Evolutionary conservation across 2,113 vertebrate genomes (phyloP).

Genomic region (Nothocercus nigrocapillus): DNA sequence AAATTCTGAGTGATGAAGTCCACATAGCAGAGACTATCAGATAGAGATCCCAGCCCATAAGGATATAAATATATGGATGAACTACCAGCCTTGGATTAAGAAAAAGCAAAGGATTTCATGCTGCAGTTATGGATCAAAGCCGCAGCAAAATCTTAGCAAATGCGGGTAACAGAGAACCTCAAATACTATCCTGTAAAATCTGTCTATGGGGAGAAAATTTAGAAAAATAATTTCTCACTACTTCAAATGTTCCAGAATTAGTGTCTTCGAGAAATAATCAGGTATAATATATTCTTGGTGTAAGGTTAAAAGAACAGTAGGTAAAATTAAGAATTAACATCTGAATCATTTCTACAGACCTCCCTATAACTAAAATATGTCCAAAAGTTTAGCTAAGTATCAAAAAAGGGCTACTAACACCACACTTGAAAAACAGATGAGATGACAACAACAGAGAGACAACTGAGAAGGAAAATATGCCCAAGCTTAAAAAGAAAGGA

Average conservation of each 20-base stretch:
- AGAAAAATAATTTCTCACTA: not conserved
- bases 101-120: conserved; percentile 15
- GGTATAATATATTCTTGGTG: not conserved
- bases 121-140: conserved; percentile 35
- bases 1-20: not conserved
- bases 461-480: conserved; percentile 54
- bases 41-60: not conserved
- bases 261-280: not conserved
- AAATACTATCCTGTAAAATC: conserved; percentile 11
- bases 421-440: conserved; percentile 36
- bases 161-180: not conserved
- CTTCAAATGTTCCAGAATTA: conserved; percentile 27
- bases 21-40: not conserved
- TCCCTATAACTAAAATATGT: conserved; percentile 9
- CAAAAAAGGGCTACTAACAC: not conserved
- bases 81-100: conserved; percentile 11
- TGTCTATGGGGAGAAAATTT: not conserved
- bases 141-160: not conserved
- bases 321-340: not conserved
- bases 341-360: conserved; percentile 6
- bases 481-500: conserved; percentile 51
- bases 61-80: conserved; percentile 45
- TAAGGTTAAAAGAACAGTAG: not conserved
- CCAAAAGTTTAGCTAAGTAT: not conserved
- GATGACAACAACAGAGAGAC: conserved; percentile 43